A percentile compares a stretch with the other conserved stretches of the same genome.
These are phyloP conservation scores for Ochlodes sylvanus DNA, from an alignment of 2,888 invertebrate species.

Conservation along the genomic window DNA sequence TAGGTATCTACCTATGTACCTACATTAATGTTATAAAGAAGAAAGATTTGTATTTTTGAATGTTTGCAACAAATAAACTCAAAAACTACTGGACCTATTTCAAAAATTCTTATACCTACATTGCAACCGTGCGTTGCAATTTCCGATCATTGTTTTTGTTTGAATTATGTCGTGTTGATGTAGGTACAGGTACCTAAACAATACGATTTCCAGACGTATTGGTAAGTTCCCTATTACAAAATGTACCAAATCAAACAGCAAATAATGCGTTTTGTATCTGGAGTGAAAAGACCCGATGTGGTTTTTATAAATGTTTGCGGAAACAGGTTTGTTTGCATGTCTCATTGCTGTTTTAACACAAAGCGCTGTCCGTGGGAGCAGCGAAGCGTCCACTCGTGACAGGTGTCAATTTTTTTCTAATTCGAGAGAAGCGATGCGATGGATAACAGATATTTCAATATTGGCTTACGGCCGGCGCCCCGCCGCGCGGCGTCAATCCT, in stretches of 20 bases:
- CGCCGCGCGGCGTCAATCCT: slow-evolving; percentile 45
- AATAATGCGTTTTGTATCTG: slow-evolving; percentile 6
- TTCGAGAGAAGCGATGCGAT: slow-evolving; percentile 41
- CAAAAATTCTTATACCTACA: too few species aligned
- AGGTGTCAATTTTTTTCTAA: slow-evolving; percentile 55
- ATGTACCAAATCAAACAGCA: slow-evolving; percentile 1
- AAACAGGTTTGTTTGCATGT: slow-evolving; percentile 45
- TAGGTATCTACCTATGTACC: too few species aligned
- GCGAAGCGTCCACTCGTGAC: slow-evolving; percentile 46
- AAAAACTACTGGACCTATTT: too few species aligned
- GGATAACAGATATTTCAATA: slow-evolving; percentile 46
- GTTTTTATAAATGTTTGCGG: slow-evolving; percentile 40
- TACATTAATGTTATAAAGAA: too few species aligned
- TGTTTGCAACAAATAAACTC: too few species aligned
- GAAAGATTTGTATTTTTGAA: too few species aligned
- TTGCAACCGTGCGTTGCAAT: too few species aligned
- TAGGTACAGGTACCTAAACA: too few species aligned
- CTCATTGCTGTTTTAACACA: slow-evolving; percentile 43
- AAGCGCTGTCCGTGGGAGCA: slow-evolving; percentile 50
- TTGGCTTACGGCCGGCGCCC: slow-evolving; percentile 42
- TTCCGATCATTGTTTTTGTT: too few species aligned
- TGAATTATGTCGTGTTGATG: too few species aligned
- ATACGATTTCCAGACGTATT: too few species aligned
- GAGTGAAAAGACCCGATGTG: slow-evolving; percentile 15
- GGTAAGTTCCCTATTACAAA: not conserved